Evolutionary conservation across 1,140 invertebrate genomes (phyloP), one percentile per base, ranked within the genome.

Genomic region (Conus ventricosus): DNA sequence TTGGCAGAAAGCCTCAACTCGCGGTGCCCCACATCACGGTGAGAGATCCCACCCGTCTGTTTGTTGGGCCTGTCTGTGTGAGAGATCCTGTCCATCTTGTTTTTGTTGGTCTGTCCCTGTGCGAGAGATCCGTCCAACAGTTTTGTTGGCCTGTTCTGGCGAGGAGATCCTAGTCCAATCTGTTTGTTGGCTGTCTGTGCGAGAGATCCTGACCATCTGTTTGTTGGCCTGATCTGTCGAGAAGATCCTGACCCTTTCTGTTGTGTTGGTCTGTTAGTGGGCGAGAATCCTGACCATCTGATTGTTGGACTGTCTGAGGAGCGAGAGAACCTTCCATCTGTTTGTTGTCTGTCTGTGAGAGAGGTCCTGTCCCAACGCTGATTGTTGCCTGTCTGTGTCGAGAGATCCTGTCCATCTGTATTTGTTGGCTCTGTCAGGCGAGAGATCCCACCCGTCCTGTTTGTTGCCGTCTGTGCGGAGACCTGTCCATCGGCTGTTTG

Each of bases 1-100:
- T 94, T 67, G 94, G 67, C 27, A 95, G 20, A 92, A 95, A 91
- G 83, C 95, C 63, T 89, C 93, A 88, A 81, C 85, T 54, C 91
- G 25, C 94, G 95, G 15, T 85, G 95, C 84, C 92, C 95, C 75
- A n/a, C 81, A 94, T 55, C 88, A 92, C 84, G 92, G 92, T 89
- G 87, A 95, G 54, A 17, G 20, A 17, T 8, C 15, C 8, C 20
- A 17, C 20, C 8, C 20, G 67, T 71, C 5, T 71, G 15, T 71
- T 5, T 20, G 67, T 71, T 8, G n/a, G 8, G 67, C 20, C 8
- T 71, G 67, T 71, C n/a, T n/a, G n/a, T n/a, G n/a, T n/a, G n/a
- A n/a, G n/a, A n/a, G n/a, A n/a, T n/a, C n/a, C n/a, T n/a, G n/a
- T n/a, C n/a, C n/a, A n/a, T n/a, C n/a, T n/a, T n/a, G n/a, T n/a